These are phyloP conservation scores for Icerya purchasi DNA, from an alignment of 2,888 invertebrate species.

Conservation along the genomic window DNA sequence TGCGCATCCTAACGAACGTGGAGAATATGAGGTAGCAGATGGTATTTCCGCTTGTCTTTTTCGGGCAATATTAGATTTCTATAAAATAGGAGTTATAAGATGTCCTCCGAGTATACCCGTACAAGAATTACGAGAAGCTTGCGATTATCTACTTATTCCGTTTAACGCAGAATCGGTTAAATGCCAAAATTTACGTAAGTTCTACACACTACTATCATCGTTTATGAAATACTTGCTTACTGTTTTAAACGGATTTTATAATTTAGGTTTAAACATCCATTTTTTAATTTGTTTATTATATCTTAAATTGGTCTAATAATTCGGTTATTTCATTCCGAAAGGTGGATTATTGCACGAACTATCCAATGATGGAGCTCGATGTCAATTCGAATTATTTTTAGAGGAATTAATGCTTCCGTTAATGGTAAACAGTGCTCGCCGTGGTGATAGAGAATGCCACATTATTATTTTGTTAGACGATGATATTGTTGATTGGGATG, in stretches of 20 bases:
- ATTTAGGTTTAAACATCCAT: too few species aligned
- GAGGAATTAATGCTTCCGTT: constrained; percentile 86
- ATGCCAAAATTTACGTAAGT: constrained; percentile 83
- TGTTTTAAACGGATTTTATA: too few species aligned
- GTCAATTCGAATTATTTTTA: constrained; percentile 88
- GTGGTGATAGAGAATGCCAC: constrained; percentile 94
- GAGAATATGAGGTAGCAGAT: constrained; percentile 92
- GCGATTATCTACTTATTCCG: constrained; percentile 92
- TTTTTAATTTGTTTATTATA: too few species aligned
- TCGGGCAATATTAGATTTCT: constrained; percentile 83
- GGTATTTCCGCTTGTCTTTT: constrained; percentile 91
- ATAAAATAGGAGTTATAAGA: constrained; percentile 70
- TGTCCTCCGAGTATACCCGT: constrained; percentile 93
- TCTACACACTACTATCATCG: neutral
- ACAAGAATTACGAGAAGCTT: constrained; percentile 90
- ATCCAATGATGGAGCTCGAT: constrained; percentile 95
- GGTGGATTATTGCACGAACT: constrained; percentile 90
- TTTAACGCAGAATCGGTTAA: constrained; percentile 89
- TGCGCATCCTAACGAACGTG: constrained; percentile 82
- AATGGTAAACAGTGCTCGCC: constrained; percentile 82
- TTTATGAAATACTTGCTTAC: too few species aligned
- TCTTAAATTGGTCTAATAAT: too few species aligned
- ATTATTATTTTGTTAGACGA: constrained; percentile 90
- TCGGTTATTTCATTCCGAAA: too few species aligned
- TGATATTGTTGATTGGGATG: constrained; percentile 93